These are phyloP conservation scores for Melieria crassipennis DNA, from an alignment of 2,888 invertebrate genomes.

Conservation along the genomic window DNA sequence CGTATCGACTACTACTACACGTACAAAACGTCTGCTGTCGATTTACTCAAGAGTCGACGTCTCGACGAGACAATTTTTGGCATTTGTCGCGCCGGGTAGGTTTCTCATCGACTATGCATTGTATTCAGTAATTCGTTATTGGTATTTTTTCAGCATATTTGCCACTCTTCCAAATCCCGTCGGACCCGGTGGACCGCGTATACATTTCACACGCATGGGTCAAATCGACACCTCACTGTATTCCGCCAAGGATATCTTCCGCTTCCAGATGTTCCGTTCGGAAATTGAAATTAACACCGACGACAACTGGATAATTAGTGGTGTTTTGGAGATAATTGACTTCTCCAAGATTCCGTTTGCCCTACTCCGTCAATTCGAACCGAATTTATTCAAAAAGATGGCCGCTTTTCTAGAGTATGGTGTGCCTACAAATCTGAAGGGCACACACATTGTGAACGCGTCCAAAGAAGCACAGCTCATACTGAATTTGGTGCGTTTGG, in stretches of 20 bases:
- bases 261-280: slow-evolving; percentile 55
- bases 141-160: slow-evolving; percentile 48
- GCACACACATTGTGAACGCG: slow-evolving; percentile 58
- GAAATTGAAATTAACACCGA: slow-evolving; percentile 64
- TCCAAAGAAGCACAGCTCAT: slow-evolving; percentile 57
- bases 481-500: slow-evolving; percentile 53
- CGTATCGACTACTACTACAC: slow-evolving; percentile 71
- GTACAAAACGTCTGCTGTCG: slow-evolving; percentile 62
- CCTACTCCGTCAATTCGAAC: slow-evolving; percentile 55
- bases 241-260: slow-evolving; percentile 55
- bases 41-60: slow-evolving; percentile 66
- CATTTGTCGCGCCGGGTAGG: slow-evolving; percentile 56
- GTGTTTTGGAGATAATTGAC: slow-evolving; percentile 70
- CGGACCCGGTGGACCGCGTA: slow-evolving; percentile 67
- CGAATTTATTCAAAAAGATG: slow-evolving; percentile 55
- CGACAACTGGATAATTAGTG: slow-evolving; percentile 70
- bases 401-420: slow-evolving; percentile 56
- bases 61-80: slow-evolving; percentile 56
- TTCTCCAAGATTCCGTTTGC: slow-evolving; percentile 63
- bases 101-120: neutral
- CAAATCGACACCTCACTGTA: slow-evolving; percentile 55
- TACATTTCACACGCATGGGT: slow-evolving; percentile 68
- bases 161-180: slow-evolving; percentile 57
- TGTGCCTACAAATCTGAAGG: slow-evolving; percentile 55
- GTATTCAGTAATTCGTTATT: neutral